phyloP scores from a whole-genome alignment of 1,140 invertebrate species.

The Kradibia gibbosae region DNA sequence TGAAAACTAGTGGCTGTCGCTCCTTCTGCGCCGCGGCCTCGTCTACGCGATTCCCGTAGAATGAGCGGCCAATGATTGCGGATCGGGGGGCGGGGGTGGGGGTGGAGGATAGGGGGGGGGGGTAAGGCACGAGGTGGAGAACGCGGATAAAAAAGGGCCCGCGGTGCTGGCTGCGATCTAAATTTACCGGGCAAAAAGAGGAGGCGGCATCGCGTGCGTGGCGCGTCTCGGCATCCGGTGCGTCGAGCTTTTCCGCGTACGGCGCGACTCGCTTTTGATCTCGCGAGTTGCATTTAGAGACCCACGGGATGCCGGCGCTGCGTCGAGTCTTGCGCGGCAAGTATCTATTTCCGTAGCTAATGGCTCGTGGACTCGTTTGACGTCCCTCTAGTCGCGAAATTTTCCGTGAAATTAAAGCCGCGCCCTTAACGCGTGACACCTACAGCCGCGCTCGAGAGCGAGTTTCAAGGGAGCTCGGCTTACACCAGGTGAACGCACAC shows the following conservation, averaged over 20 bases:
- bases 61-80: too few species aligned
- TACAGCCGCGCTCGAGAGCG: background rate
- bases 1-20: slow-evolving; percentile 15
- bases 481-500: too few species aligned
- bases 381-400: background rate
- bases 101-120: background rate
- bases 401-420: background rate
- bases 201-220: slow-evolving; percentile 20
- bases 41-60: too few species aligned
- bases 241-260: background rate
- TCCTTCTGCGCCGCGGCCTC: too few species aligned
- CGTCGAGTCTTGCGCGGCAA: background rate
- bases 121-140: too few species aligned
- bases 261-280: background rate
- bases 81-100: too few species aligned
- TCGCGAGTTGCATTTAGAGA: background rate
- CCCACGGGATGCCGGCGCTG: too few species aligned
- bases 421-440: background rate
- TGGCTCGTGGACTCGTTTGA: slow-evolving; percentile 21
- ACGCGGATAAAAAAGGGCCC: background rate
- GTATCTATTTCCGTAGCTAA: slow-evolving; percentile 35
- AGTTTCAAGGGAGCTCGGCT: too few species aligned
- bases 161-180: background rate
- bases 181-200: slow-evolving; percentile 10
- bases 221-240: background rate